A percentile compares a stretch with the other conserved stretches of the same genome.
Evolutionary conservation across 2,797 vertebrate genomes (phyloP).

Genomic region (Clarias platycephalus): DNA sequence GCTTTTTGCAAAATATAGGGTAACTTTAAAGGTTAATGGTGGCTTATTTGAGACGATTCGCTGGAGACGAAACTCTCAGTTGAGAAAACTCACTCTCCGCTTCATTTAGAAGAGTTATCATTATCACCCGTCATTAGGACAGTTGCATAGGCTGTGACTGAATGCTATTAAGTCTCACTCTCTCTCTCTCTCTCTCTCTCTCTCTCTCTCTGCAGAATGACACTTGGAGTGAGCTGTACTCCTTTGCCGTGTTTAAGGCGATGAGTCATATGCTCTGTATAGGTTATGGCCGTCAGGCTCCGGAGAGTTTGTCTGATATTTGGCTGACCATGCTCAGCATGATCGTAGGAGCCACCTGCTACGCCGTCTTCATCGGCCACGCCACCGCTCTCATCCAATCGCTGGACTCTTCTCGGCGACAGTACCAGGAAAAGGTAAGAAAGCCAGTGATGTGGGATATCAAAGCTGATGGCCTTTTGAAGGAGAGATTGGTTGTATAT

Average conservation of each 20-base stretch:
- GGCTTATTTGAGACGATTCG: constrained; percentile 52
- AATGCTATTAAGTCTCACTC: constrained; percentile 20
- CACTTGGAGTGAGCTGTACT: constrained; percentile 95
- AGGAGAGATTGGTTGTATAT: background rate
- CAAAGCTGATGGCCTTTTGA: background rate
- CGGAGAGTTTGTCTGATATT: constrained; percentile 92
- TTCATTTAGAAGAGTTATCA: constrained; percentile 5
- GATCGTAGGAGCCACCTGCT: constrained; percentile 96
- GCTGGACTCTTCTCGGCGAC: constrained; percentile 90
- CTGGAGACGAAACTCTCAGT: constrained; percentile 2
- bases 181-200: constrained; percentile 38
- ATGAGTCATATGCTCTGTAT: constrained; percentile 99
- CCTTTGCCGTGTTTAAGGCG: constrained; percentile 93
- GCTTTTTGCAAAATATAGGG: background rate
- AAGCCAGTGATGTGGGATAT: background rate
- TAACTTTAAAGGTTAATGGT: constrained; percentile 61
- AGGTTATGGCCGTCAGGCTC: constrained; percentile 91
- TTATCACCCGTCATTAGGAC: background rate
- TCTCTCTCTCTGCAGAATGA: constrained; percentile 79
- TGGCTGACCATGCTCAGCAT: constrained; percentile 98
- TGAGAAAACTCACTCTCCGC: background rate
- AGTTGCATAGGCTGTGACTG: background rate
- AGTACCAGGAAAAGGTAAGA: constrained; percentile 96
- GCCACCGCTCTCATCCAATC: constrained; percentile 96
- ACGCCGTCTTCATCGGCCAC: constrained; percentile 95